phyloP scores from a whole-genome alignment of 2,888 invertebrate genomes.

The Diarsia mendica region DNA sequence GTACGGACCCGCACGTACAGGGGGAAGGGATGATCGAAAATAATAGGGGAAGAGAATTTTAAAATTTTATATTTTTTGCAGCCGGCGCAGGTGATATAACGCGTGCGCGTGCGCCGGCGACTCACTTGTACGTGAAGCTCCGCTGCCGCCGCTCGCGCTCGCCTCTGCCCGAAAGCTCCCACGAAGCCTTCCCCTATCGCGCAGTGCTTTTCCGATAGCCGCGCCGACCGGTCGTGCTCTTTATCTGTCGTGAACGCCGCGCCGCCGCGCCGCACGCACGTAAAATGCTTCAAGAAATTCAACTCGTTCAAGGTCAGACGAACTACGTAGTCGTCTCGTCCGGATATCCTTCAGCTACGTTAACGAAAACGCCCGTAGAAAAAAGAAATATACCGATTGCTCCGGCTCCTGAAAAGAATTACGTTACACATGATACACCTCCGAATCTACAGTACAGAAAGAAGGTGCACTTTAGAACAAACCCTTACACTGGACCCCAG shows the following conservation, averaged over 20 bases:
- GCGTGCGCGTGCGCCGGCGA: conserved; percentile 88
- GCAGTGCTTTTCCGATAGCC: conserved; percentile 82
- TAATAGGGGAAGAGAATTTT: conserved; percentile 91
- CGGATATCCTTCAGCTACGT: conserved; percentile 85
- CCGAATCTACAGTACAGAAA: conserved; percentile 92
- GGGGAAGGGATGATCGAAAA: conserved; percentile 90
- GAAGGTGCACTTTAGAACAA: conserved; percentile 93
- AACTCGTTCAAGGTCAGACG: conserved; percentile 89
- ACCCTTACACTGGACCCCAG: conserved; percentile 92
- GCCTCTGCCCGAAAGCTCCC: conserved; percentile 74
- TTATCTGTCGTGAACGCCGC: conserved; percentile 72
- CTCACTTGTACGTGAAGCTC: conserved; percentile 88
- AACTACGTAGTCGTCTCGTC: conserved; percentile 92
- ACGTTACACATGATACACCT: conserved; percentile 88
- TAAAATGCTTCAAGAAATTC: conserved; percentile 89
- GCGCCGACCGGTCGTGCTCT: conserved; percentile 82
- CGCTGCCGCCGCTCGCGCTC: conserved; percentile 82
- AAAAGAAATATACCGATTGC: conserved; percentile 90
- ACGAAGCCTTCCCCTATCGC: conserved; percentile 76
- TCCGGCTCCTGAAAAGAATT: conserved; percentile 90
- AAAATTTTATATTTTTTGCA: conserved; percentile 90
- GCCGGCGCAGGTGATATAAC: conserved; percentile 91
- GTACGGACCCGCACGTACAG: conserved; percentile 88
- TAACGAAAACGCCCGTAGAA: conserved; percentile 88
- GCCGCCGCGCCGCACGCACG: conserved; percentile 82